Evolutionary conservation across 2,888 invertebrate species (phyloP).

Genomic region (Craniophora ligustri): DNA sequence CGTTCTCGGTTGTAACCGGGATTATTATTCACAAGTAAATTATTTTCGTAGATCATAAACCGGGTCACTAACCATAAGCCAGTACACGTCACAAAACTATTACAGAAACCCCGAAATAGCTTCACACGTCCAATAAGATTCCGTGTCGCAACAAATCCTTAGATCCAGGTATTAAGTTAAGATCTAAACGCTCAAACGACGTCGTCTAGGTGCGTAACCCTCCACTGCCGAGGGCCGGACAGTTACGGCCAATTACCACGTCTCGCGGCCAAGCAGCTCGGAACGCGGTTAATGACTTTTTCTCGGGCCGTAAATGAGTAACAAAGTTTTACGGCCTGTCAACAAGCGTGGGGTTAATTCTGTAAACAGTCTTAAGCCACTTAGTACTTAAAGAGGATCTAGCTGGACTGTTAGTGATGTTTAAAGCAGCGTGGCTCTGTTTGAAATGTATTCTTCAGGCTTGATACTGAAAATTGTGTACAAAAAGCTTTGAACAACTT

Average conservation of each 20-base stretch:
- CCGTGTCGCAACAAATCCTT: constrained; percentile 1
- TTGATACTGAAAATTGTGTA: constrained; percentile 8
- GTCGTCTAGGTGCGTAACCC: constrained; percentile 15
- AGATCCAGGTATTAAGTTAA: constrained; percentile 18
- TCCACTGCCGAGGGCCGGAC: constrained; percentile 5
- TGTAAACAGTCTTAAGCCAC: constrained; percentile 29
- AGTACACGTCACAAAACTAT: too few relatives aligned
- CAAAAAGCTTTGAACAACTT: too few relatives aligned
- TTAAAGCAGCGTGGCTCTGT: background rate
- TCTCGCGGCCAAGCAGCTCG: constrained; percentile 15
- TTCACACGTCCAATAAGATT: too few relatives aligned
- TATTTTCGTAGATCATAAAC: too few relatives aligned
- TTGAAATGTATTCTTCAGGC: background rate
- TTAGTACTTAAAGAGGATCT: constrained; percentile 18
- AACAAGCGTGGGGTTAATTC: constrained; percentile 32
- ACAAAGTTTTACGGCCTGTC: constrained; percentile 34
- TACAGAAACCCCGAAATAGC: too few relatives aligned
- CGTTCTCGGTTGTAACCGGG: too few relatives aligned
- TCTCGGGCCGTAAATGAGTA: constrained; percentile 37
- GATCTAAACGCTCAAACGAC: constrained; percentile 17
- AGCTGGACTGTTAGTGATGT: constrained; percentile 3
- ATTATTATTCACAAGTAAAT: too few relatives aligned
- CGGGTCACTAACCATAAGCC: too few relatives aligned
- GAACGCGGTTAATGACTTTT: constrained; percentile 49
- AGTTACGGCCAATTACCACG: constrained; percentile 46